phyloP scores from a whole-genome alignment of 1,140 invertebrate genomes.

The Potamilus streckersoni region DNA sequence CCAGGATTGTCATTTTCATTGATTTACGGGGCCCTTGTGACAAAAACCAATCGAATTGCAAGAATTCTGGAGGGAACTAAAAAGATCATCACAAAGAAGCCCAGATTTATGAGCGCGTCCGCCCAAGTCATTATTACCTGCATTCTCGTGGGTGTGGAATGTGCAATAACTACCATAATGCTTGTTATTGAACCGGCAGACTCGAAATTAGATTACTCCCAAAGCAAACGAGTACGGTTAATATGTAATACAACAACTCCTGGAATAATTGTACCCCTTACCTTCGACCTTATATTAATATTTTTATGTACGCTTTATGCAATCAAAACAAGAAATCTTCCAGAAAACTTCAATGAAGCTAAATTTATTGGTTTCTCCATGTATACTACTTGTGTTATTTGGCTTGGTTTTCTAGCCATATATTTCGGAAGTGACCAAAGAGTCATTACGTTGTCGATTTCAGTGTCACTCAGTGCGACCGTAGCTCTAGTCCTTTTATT shows the following conservation, averaged over 20 bases:
- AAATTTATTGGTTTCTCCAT: constrained; percentile 77
- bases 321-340: constrained; percentile 86
- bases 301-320: constrained; percentile 86
- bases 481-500: constrained; percentile 84
- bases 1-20: constrained; percentile 85
- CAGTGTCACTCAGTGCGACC: constrained; percentile 78
- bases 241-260: constrained; percentile 79
- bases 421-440: constrained; percentile 83
- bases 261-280: constrained; percentile 81
- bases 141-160: constrained; percentile 79
- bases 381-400: constrained; percentile 90
- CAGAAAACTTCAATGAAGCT: constrained; percentile 85
- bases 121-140: constrained; percentile 77
- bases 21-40: constrained; percentile 85
- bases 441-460: constrained; percentile 80
- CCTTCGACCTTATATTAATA: constrained; percentile 84
- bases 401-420: constrained; percentile 89
- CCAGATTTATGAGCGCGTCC: constrained; percentile 75
- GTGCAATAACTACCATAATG: constrained; percentile 77
- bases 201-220: constrained; percentile 73
- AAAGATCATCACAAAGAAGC: constrained; percentile 82
- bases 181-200: constrained; percentile 78
- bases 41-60: constrained; percentile 89
- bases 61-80: constrained; percentile 86
- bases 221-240: constrained; percentile 67